These are phyloP conservation scores for Montipora foliosa DNA, from an alignment of 64 coral and sea anemone genomes.

Conservation along the genomic window DNA sequence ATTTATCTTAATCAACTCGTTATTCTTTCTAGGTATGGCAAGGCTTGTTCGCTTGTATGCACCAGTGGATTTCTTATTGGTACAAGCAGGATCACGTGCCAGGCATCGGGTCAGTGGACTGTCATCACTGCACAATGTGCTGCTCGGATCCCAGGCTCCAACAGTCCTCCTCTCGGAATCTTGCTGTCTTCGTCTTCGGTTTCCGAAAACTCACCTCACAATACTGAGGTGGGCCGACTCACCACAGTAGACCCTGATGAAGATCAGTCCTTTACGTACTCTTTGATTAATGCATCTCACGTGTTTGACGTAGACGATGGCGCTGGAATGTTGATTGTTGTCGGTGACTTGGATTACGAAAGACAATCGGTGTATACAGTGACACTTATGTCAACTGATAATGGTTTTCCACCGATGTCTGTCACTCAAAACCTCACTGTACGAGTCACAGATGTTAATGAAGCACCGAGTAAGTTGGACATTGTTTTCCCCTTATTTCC, in stretches of 20 bases:
- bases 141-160: conserved; percentile 57
- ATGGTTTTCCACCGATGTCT: conserved; percentile 64
- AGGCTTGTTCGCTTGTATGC: conserved; percentile 59
- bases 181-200: conserved; percentile 64
- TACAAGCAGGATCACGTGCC: conserved; percentile 55
- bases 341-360: conserved; percentile 76
- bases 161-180: conserved; percentile 65
- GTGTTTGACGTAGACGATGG: conserved; percentile 63
- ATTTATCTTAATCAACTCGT: no score
- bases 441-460: conserved; percentile 73
- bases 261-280: conserved; percentile 57
- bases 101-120: conserved; percentile 67
- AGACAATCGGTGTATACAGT: conserved; percentile 62
- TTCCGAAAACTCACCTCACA: conserved; percentile 64
- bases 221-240: conserved; percentile 60
- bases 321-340: conserved; percentile 37
- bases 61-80: conserved; percentile 71
- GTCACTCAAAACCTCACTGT: conserved; percentile 72
- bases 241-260: conserved; percentile 74
- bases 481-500: not conserved
- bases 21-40: conserved; percentile 47
- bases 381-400: conserved; percentile 66
- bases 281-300: conserved; percentile 60
- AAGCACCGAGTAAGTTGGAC: conserved; percentile 69
- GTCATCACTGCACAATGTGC: conserved; percentile 70